These are phyloP conservation scores for Cryptomyrus ogoouensis DNA, from an alignment of 2,113 vertebrate genomes.

Conservation along the genomic window DNA sequence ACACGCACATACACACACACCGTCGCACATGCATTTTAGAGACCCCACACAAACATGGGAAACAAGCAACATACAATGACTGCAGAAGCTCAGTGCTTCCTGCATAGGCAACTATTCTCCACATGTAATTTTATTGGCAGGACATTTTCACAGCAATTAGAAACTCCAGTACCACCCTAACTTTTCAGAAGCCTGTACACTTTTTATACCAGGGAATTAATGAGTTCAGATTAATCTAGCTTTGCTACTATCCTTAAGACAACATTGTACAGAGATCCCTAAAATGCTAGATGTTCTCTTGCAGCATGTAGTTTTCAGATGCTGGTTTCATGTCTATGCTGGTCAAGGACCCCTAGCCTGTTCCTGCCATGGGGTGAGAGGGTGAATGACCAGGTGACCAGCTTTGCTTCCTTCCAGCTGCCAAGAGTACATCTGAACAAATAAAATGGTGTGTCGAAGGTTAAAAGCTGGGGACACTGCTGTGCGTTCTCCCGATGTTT, in stretches of 20 bases:
- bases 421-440: slow-evolving; percentile 28
- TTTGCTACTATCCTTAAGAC: not conserved
- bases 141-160: slow-evolving; percentile 21
- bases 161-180: slow-evolving; percentile 6
- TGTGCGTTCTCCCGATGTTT: not conserved
- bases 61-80: not conserved
- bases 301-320: not conserved
- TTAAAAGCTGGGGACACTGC: not conserved
- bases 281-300: not conserved
- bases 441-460: not conserved
- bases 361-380: not conserved
- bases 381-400: slow-evolving; percentile 7
- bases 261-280: not conserved
- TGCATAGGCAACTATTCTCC: not conserved
- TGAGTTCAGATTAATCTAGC: not conserved
- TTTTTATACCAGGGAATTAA: not conserved
- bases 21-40: not conserved
- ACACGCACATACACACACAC: not conserved
- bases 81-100: not conserved
- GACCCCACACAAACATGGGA: not conserved
- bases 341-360: not conserved
- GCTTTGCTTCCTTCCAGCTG: slow-evolving; percentile 15
- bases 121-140: slow-evolving; percentile 13
- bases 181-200: not conserved
- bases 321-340: not conserved